A percentile compares a stretch with the other conserved stretches of the same genome.
Evolutionary conservation across 2,888 invertebrate genomes (phyloP).

Genomic region (Geophilus truncorum): DNA sequence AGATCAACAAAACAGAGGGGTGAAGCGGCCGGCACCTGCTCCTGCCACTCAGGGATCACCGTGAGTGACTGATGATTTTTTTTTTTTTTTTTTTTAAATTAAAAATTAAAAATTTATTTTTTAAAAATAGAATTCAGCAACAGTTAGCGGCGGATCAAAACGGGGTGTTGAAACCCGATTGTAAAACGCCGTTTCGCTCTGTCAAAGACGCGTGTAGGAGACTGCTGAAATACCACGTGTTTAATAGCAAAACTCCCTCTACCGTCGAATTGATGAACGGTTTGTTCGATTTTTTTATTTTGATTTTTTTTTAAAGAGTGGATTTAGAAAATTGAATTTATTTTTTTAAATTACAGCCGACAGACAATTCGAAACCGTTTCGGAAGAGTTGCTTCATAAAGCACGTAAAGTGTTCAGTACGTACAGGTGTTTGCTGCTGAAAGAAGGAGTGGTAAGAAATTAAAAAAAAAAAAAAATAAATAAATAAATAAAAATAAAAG

Average conservation of each 20-base stretch:
- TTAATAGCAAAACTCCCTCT: conserved; percentile 59
- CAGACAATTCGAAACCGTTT: conserved; percentile 43
- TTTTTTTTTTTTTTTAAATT: background rate
- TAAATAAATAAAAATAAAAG: too few species aligned
- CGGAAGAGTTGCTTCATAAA: conserved; percentile 62
- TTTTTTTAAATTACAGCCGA: conserved; percentile 41
- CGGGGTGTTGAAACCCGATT: conserved; percentile 67
- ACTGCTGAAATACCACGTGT: conserved; percentile 69
- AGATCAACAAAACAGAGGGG: conserved; percentile 40
- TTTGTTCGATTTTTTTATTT: conserved; percentile 36
- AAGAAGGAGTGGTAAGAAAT: conserved; percentile 71
- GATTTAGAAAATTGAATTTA: background rate
- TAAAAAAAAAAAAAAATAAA: too few species aligned
- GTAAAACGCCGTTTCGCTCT: conserved; percentile 60
- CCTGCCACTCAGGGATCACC: conserved; percentile 41
- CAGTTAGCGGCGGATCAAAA: conserved; percentile 70
- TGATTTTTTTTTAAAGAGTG: too few species aligned
- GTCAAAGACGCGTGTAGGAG: conserved; percentile 67
- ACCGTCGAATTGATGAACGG: conserved; percentile 56
- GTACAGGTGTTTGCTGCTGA: conserved; percentile 64
- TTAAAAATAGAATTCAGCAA: conserved; percentile 61
- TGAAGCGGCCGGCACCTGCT: conserved; percentile 48
- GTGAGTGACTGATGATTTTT: conserved; percentile 36
- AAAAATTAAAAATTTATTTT: background rate
- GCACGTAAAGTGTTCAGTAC: conserved; percentile 66